Evolutionary conservation across 2,888 invertebrate genomes (phyloP).

Genomic region (Lasioglossum calceatum): DNA sequence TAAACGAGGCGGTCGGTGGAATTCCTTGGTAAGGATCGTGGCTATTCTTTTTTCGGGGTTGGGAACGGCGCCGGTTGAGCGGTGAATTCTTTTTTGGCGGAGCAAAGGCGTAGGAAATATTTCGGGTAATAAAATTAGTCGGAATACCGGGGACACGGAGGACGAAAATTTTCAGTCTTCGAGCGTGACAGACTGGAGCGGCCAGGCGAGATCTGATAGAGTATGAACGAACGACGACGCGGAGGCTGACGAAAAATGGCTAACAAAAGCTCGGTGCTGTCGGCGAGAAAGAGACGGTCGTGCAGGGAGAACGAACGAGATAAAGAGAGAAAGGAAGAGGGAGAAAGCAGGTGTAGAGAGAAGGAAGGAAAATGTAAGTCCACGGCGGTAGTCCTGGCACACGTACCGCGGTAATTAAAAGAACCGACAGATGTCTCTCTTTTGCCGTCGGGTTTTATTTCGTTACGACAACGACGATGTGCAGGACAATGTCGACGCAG

Average conservation of each 20-base stretch:
- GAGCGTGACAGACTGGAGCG: not conserved
- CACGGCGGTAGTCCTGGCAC: slow-evolving; percentile 67
- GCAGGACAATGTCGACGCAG: slow-evolving; percentile 58
- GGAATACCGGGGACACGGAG: not conserved
- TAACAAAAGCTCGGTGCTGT: slow-evolving; percentile 43
- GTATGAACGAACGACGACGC: slow-evolving; percentile 70
- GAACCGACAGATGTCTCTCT: slow-evolving; percentile 84
- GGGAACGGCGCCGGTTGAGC: not conserved
- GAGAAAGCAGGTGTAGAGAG: slow-evolving; percentile 16
- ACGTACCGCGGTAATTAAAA: slow-evolving; percentile 84
- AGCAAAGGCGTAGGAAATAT: slow-evolving; percentile 11
- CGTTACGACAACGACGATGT: slow-evolving; percentile 75
- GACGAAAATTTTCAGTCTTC: slow-evolving; percentile 2
- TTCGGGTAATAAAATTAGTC: slow-evolving; percentile 14
- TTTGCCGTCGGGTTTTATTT: slow-evolving; percentile 83
- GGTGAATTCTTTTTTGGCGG: not conserved
- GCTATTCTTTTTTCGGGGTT: not conserved
- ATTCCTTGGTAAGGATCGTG: slow-evolving; percentile 1
- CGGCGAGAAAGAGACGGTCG: not conserved
- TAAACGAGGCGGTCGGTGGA: not conserved
- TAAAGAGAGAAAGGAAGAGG: slow-evolving; percentile 71
- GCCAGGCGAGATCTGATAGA: slow-evolving; percentile 55
- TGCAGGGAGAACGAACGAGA: not conserved
- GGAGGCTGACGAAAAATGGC: slow-evolving; percentile 72
- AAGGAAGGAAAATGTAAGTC: slow-evolving; percentile 52